These are phyloP conservation scores for Apantesis nais DNA, from an alignment of 2,888 invertebrate species.

Conservation along the genomic window DNA sequence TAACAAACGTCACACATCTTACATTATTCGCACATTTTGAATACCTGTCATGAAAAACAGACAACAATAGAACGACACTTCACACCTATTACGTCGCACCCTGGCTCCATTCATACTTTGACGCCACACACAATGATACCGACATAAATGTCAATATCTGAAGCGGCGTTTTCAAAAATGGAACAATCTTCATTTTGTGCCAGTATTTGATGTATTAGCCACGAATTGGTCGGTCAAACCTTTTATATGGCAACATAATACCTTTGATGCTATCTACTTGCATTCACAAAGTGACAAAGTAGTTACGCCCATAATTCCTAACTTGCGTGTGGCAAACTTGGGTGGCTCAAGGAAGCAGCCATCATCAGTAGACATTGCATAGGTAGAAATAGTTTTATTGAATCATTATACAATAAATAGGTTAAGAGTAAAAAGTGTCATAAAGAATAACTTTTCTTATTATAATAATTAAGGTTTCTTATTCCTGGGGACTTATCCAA, in stretches of 20 bases:
- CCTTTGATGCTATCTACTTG: constrained; percentile 66
- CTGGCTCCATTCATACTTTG: constrained; percentile 74
- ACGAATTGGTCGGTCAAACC: constrained; percentile 79
- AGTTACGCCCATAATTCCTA: constrained; percentile 70
- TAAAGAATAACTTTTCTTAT: too few relatives aligned
- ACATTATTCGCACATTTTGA: constrained; percentile 60
- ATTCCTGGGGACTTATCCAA: too few relatives aligned
- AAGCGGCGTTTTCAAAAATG: constrained; percentile 71
- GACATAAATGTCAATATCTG: constrained; percentile 80
- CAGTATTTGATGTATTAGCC: constrained; percentile 80
- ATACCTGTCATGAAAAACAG: constrained; percentile 68
- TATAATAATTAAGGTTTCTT: too few relatives aligned
- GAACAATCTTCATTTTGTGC: constrained; percentile 71
- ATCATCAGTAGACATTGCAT: constrained; percentile 1
- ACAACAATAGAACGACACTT: constrained; percentile 77
- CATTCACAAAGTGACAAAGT: constrained; percentile 78
- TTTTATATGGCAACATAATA: constrained; percentile 67
- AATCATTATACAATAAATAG: too few relatives aligned
- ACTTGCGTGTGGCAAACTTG: constrained; percentile 79
- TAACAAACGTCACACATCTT: constrained; percentile 52
- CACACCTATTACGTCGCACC: constrained; percentile 83
- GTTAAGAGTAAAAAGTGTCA: too few relatives aligned
- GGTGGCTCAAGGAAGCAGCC: constrained; percentile 62
- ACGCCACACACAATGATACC: constrained; percentile 81
- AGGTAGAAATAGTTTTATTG: background rate